Evolutionary conservation across 92 coral and sea anemone genomes (phyloP).

Genomic region (Siderastrea radians): DNA sequence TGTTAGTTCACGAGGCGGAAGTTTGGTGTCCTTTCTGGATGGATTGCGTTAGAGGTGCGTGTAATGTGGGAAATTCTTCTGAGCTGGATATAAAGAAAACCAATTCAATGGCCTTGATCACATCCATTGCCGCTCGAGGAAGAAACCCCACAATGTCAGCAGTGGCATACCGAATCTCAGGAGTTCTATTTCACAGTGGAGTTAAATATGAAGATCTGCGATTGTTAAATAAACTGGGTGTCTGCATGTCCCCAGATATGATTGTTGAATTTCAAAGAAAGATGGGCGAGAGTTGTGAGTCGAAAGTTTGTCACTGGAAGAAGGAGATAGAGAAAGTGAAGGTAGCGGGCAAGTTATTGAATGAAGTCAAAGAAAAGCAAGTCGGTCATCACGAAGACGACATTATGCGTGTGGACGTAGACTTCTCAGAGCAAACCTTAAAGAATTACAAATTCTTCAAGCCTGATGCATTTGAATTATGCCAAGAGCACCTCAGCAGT

Average conservation of each 20-base stretch:
- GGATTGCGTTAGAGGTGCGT: background rate
- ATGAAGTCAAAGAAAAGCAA: conserved; percentile 51
- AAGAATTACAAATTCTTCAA: conserved; percentile 10
- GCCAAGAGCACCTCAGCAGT: conserved; percentile 5
- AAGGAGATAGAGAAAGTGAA: conserved; percentile 43
- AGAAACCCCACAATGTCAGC: conserved; percentile 61
- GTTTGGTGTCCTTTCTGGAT: background rate
- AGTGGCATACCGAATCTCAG: conserved; percentile 54
- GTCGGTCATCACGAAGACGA: conserved; percentile 29
- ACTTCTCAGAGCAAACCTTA: conserved; percentile 39
- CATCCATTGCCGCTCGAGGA: conserved; percentile 43
- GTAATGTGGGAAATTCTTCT: background rate
- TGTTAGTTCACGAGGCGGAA: background rate
- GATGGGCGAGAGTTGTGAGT: conserved; percentile 54
- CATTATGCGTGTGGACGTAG: conserved; percentile 13
- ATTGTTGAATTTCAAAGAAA: conserved; percentile 51
- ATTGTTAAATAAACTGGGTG: conserved; percentile 43
- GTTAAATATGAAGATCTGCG: conserved; percentile 59
- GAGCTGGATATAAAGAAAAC: background rate
- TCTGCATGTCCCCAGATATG: conserved; percentile 48
- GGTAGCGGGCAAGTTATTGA: conserved; percentile 20
- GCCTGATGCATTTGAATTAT: background rate
- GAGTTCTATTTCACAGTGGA: conserved; percentile 64
- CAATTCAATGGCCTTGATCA: background rate
- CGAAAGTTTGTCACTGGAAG: conserved; percentile 51